These are phyloP conservation scores for Nemoura dubitans DNA, from an alignment of 2,888 invertebrate genomes.

Conservation along the genomic window DNA sequence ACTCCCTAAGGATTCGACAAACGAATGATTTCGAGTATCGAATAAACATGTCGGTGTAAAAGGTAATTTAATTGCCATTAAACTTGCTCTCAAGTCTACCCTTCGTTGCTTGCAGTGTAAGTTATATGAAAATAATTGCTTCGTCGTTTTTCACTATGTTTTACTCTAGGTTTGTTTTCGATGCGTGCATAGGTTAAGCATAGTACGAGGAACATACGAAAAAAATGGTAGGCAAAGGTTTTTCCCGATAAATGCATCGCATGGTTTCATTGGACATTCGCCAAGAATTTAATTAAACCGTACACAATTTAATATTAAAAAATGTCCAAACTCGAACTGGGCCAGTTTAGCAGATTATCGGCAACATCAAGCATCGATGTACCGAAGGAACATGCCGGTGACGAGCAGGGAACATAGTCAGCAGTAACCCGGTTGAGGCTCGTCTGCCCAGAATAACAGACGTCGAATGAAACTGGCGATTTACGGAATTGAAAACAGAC, in stretches of 20 bases:
- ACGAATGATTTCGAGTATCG: neutral
- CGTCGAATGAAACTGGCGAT: too few relatives aligned
- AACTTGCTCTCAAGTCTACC: neutral
- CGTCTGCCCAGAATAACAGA: too few relatives aligned
- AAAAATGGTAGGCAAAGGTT: neutral
- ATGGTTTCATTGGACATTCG: slow-evolving; percentile 12
- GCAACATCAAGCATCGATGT: neutral
- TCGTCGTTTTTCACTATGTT: neutral
- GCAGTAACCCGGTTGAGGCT: neutral
- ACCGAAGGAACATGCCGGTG: neutral
- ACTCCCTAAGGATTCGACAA: neutral
- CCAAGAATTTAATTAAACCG: neutral
- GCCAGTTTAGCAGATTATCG: slow-evolving; percentile 1
- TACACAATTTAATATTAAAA: neutral
- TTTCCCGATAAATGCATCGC: slow-evolving; percentile 1
- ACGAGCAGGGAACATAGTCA: neutral
- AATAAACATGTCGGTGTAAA: slow-evolving; percentile 3
- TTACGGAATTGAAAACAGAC: neutral
- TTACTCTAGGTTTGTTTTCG: neutral
- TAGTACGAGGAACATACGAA: neutral
- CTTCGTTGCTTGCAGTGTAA: neutral
- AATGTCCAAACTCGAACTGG: neutral
- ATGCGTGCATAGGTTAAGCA: neutral
- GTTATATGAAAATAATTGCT: neutral
- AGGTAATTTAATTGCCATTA: slow-evolving; percentile 12